These are phyloP conservation scores for Drosophila pseudoananassae DNA, from an alignment of 1,140 invertebrate genomes.

Conservation along the genomic window DNA sequence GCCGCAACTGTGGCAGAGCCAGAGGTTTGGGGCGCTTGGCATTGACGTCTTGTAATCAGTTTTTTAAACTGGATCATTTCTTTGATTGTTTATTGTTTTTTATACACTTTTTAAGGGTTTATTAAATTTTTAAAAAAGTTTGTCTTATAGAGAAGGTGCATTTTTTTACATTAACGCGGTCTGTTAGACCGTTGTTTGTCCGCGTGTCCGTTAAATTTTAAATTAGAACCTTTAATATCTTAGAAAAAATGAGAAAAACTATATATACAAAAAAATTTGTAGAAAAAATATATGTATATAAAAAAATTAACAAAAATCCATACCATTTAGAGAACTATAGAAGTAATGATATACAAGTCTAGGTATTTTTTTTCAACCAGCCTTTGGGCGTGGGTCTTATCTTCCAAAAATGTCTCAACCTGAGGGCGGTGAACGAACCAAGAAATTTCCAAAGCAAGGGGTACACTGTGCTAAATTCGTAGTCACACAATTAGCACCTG, in stretches of 20 bases:
- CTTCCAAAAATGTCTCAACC: background rate
- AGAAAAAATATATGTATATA: too few species aligned
- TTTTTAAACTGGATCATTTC: constrained; percentile 53
- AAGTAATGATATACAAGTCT: background rate
- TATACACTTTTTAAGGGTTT: background rate
- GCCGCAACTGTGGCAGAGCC: background rate
- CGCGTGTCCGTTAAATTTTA: too few species aligned
- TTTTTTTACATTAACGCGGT: too few species aligned
- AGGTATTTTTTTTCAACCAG: background rate
- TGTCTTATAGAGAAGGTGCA: too few species aligned
- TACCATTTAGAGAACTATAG: too few species aligned
- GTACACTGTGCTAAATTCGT: constrained; percentile 47
- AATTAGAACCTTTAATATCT: too few species aligned
- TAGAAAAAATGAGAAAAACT: too few species aligned
- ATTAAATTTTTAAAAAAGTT: background rate
- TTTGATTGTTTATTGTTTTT: background rate
- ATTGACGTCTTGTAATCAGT: constrained; percentile 49
- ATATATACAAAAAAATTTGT: too few species aligned
- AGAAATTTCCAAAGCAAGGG: background rate
- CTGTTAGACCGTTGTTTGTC: too few species aligned
- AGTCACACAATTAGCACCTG: constrained; percentile 69
- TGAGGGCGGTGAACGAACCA: constrained; percentile 34
- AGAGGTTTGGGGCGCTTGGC: constrained; percentile 49
- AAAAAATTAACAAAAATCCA: too few species aligned
- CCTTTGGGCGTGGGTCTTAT: constrained; percentile 1